Evolutionary conservation across 2,888 invertebrate species (phyloP), one percentile per base, ranked within the genome.

Genomic region (Drosophila putrida): DNA sequence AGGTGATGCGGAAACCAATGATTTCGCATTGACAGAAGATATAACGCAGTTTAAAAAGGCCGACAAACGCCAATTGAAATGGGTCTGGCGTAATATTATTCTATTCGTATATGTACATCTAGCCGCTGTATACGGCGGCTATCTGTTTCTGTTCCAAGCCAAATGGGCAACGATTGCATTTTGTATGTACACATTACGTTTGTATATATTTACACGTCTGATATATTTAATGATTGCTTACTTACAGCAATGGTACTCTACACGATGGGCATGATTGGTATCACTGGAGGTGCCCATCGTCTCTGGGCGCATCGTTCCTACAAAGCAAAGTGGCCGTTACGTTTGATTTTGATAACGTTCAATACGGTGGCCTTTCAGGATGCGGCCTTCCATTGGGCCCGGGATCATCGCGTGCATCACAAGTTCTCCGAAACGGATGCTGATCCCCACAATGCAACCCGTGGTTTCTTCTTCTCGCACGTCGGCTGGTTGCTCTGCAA

Each of bases 401-500:
- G 96, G 71, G 96, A 96, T 90, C 96, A 96, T 93, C 94, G 97
- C 79, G 96, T 97, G 90, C 97, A 98, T 91, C 98, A 98, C 93
- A 98, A 98, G 92, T 98, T 95, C 93, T 96, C 96, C 11, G 98
- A 98, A 91, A 98, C 98, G 0, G 96, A 98, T 91, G 98, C 97
- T 0, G 98, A 98, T 93, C 98, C 98, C 0, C 97, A 98, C 92
- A 98, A 98, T 90, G 97, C 97, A 1, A 96, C 94, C 4, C 92
- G 98, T 38, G 98, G 99, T n/a, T 98, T 99, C 93, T 98, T 98
- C 94, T 99, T 98, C 93, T 95, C 98, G 0, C 98, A 99, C 92
- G 94, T 98, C 81, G 98, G 98, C 60, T 99, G 98, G 99, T 94
- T 99, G 68, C 93, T 98, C 60, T 96, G 96, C 82, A 95, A 95